These are phyloP conservation scores for Carollia perspicillata DNA, from an alignment of 2,113 vertebrate genomes.

Conservation along the genomic window DNA sequence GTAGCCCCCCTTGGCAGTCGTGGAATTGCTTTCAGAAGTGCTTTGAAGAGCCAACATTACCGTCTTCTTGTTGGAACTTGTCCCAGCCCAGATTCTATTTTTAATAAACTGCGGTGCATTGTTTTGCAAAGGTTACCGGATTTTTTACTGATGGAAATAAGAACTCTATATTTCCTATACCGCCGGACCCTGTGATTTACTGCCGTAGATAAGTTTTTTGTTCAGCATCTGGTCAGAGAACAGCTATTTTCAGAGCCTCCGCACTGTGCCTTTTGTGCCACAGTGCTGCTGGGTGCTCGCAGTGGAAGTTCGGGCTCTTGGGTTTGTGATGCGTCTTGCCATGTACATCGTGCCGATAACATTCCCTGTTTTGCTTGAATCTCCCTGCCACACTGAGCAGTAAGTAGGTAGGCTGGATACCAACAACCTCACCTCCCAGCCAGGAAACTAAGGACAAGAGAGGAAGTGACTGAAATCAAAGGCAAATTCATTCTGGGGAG, in stretches of 20 bases:
- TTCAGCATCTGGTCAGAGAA: slow-evolving; percentile 20
- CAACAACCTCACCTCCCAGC: not conserved
- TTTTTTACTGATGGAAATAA: slow-evolving; percentile 19
- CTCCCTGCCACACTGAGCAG: not conserved
- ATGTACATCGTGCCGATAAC: not conserved
- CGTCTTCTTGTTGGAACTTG: slow-evolving; percentile 58
- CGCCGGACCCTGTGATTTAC: slow-evolving; percentile 11
- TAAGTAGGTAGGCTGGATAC: not conserved
- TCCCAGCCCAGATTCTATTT: slow-evolving; percentile 69
- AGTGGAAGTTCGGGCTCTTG: not conserved
- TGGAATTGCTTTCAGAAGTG: slow-evolving; percentile 33
- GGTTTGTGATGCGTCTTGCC: not conserved
- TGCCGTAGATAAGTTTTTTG: not conserved
- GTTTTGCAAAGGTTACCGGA: slow-evolving; percentile 51
- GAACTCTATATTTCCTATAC: not conserved
- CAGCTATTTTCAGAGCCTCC: not conserved
- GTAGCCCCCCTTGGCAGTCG: not conserved
- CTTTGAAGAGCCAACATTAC: slow-evolving; percentile 58
- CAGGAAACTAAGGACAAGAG: not conserved
- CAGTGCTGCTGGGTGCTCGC: not conserved
- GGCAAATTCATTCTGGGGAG: not conserved
- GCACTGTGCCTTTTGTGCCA: not conserved
- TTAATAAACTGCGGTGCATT: slow-evolving; percentile 59
- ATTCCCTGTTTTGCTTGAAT: not conserved
- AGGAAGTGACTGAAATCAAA: not conserved